Evolutionary conservation across 2,888 invertebrate genomes (phyloP).

Genomic region (Ectobius pallidus): DNA sequence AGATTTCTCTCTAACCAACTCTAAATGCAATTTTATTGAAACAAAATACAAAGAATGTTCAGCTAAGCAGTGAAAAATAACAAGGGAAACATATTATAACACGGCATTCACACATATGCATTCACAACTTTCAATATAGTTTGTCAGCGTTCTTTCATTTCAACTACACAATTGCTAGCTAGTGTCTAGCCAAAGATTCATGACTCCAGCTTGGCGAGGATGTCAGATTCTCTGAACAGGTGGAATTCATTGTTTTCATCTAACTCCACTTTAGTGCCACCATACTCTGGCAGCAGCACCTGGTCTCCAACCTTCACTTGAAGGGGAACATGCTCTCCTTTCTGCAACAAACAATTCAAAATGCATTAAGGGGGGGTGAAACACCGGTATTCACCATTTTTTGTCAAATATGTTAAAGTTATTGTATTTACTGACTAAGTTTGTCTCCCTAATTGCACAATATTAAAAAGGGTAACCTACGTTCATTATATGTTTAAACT

Average conservation of each 20-base stretch:
- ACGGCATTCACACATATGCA: too few species aligned
- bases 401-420: too few species aligned
- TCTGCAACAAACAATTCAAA: slow-evolving; percentile 57
- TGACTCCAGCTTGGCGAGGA: slow-evolving; percentile 81
- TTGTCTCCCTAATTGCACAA: too few species aligned
- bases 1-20: too few species aligned
- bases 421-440: too few species aligned
- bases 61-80: neutral
- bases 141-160: neutral
- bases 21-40: neutral
- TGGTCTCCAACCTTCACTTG: slow-evolving; percentile 90
- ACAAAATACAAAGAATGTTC: slow-evolving; percentile 10
- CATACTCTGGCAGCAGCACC: slow-evolving; percentile 97
- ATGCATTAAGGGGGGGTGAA: too few species aligned
- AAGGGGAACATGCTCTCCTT: slow-evolving; percentile 80
- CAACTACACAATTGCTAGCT: slow-evolving; percentile 3
- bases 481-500: too few species aligned
- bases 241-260: slow-evolving; percentile 90
- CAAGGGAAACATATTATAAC: neutral
- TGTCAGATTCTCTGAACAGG: slow-evolving; percentile 94
- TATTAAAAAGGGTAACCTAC: too few species aligned
- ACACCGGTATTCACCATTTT: too few species aligned
- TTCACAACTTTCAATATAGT: neutral
- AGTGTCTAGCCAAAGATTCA: slow-evolving; percentile 1
- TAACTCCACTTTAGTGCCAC: slow-evolving; percentile 93